Conservation (phyloP, 2,113 vertebrate species). For the Pelmatolapia mariae region DNA sequence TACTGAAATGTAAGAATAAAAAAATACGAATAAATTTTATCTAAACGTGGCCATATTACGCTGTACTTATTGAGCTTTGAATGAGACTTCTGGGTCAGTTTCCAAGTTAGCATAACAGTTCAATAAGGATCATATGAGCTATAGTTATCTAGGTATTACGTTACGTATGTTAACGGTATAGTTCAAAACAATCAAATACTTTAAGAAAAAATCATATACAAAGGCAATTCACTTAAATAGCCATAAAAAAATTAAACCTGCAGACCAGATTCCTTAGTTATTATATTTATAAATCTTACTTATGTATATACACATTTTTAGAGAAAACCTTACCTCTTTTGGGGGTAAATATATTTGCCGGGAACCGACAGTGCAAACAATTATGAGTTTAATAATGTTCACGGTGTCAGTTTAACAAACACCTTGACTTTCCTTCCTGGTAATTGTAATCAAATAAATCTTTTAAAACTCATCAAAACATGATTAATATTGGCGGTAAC, state of each 20-base stretch:
- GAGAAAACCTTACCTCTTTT: background rate
- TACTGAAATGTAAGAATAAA: background rate
- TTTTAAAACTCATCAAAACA: conserved; percentile 12
- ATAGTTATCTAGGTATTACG: background rate
- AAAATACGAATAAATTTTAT: no score
- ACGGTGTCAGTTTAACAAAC: background rate
- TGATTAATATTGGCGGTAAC: conserved; percentile 52
- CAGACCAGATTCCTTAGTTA: background rate
- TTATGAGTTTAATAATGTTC: accelerated
- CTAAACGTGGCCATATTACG: background rate
- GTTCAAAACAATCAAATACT: background rate
- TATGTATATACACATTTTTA: background rate
- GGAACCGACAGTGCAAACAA: background rate
- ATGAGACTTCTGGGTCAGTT: conserved; percentile 13
- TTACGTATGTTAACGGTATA: background rate
- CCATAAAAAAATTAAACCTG: background rate
- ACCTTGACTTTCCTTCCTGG: accelerated
- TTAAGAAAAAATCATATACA: background rate
- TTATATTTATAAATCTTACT: background rate
- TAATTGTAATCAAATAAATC: background rate
- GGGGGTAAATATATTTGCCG: background rate
- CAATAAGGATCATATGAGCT: background rate
- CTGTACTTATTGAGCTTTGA: conserved; percentile 13
- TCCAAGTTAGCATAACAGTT: conserved; percentile 12
- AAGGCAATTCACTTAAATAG: background rate